Evolutionary conservation across 1,140 invertebrate genomes (phyloP), one percentile per base, ranked within the genome.

Genomic region (Caenorhabditis tropicalis): DNA sequence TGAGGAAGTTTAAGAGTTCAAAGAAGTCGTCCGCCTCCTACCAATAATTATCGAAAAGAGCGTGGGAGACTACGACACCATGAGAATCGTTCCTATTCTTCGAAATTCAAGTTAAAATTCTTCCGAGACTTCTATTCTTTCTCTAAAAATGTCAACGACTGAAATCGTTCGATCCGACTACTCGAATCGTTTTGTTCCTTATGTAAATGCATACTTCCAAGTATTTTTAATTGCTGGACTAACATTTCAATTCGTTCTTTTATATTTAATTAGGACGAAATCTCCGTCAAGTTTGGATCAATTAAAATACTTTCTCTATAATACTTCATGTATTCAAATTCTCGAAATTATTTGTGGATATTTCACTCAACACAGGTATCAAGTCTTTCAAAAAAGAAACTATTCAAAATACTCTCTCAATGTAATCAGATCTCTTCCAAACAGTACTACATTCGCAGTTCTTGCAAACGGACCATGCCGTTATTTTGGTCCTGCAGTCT

Each of bases 311-410:
- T 74, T 74, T 43, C 36, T 74, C 2, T 74, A 74, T 43, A 74
- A 74, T n/a, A 74, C 65, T 24, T 39, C 65, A 24, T 74, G 19
- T 24, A 24, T 74, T 43, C 65, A 74, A 46, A 39, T 74, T 43
- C n/a, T 74, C 1, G 65, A 43, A 43, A 74, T 74, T 6, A 24
- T 74, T 24, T 74, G 65, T 43, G 65, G 33, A 6, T 74, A 74
- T 24, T 74, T 74, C 36, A 74, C 65, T 43, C 65, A 74, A n/a
- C 65, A 74, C n/a, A 39, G 65, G 65, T 74, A 43, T 19, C 12
- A 7, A 4, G 6, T 9, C 24, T 4, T 43, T 2, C 6, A 10
- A 21, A 9, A 46, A n/a, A n/a, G 2, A 0, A 12, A 27, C 2
- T 56, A 36, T 36, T 46, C n/a, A 2, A 74, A 74, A 43, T 10